These are phyloP conservation scores for Bruchidius siliquastri DNA, from an alignment of 2,888 invertebrate genomes.

Conservation along the genomic window DNA sequence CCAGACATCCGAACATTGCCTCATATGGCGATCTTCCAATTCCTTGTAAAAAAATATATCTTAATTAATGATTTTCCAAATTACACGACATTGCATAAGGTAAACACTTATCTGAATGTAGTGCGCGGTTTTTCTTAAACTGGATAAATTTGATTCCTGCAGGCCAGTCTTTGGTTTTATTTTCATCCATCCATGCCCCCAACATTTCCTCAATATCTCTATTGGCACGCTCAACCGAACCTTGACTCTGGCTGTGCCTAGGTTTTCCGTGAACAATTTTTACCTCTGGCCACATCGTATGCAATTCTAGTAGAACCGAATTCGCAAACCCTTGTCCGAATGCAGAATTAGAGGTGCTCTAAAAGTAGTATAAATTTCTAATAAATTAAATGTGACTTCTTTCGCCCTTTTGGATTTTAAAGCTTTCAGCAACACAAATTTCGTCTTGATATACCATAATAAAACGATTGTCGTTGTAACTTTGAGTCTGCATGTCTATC, in stretches of 20 bases:
- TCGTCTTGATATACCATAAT: constrained; percentile 4
- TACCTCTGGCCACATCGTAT: constrained; percentile 14
- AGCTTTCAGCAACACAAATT: constrained; percentile 11
- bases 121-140: not conserved
- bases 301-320: constrained; percentile 6
- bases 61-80: not conserved
- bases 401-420: constrained; percentile 4
- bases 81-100: not conserved
- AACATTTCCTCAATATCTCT: constrained; percentile 1
- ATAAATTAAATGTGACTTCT: not conserved
- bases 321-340: not conserved
- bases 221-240: constrained; percentile 9
- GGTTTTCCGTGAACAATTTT: constrained; percentile 20
- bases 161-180: not conserved
- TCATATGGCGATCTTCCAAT: constrained; percentile 1
- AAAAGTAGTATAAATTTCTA: constrained; percentile 1
- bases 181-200: not conserved
- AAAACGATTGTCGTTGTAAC: constrained; percentile 5
- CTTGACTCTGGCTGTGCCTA: constrained; percentile 14
- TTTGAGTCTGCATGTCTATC: constrained; percentile 12
- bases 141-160: not conserved
- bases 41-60: not conserved
- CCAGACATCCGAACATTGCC: not conserved
- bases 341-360: constrained; percentile 1
- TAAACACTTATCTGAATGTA: not conserved